Conservation (phyloP, 2,113 vertebrate species). For the Aptenodytes forsteri region DNA sequence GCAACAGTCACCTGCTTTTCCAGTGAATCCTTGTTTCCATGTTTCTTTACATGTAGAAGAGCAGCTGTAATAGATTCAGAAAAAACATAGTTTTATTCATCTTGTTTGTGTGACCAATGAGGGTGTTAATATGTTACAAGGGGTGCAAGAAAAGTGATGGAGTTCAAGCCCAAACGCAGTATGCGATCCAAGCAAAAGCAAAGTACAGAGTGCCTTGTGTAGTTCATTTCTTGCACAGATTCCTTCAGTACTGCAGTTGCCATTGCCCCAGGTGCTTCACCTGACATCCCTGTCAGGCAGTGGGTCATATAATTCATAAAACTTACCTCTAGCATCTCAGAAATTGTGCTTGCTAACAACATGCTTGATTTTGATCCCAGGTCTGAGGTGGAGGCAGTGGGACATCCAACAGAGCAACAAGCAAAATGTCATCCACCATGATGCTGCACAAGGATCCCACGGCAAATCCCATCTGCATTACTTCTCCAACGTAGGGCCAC, state of each 20-base stretch:
- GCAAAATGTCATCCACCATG: not conserved
- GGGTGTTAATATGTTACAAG: not conserved
- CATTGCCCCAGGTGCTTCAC: not conserved
- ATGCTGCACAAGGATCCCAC: not conserved
- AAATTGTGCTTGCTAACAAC: not conserved
- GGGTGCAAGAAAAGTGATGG: not conserved
- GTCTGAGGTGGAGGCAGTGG: not conserved
- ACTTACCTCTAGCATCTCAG: not conserved
- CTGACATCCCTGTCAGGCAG: not conserved
- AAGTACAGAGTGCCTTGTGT: not conserved
- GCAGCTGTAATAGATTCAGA: not conserved
- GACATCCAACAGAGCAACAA: not conserved
- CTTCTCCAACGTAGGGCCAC: rapidly evolving
- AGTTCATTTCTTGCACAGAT: not conserved
- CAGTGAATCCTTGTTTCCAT: not conserved
- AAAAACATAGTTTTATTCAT: not conserved
- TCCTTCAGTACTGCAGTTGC: not conserved
- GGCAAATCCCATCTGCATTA: not conserved
- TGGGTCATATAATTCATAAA: not conserved
- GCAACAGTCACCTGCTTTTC: not conserved
- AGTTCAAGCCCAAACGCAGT: not conserved
- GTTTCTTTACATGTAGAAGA: not conserved
- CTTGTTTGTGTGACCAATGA: not conserved
- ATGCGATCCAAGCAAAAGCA: not conserved
- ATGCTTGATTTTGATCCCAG: not conserved